Conservation (phyloP, 2,888 invertebrate genomes). For the Amitus sp. region DNA sequence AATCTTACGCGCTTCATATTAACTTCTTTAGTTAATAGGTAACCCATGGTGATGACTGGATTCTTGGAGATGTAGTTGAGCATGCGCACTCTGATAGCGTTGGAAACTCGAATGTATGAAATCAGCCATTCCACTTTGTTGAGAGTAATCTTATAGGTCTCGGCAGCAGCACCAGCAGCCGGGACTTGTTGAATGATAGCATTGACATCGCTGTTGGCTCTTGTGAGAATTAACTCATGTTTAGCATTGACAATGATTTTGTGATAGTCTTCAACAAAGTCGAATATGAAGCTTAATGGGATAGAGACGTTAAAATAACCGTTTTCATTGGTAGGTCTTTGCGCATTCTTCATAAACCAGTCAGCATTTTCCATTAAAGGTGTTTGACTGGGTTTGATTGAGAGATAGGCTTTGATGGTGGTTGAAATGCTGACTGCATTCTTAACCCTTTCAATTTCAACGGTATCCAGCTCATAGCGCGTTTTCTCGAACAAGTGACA, state of each 20-base stretch:
- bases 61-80: conserved; percentile 11
- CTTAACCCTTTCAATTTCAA: conserved; percentile 52
- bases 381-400: no score
- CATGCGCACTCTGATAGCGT: conserved; percentile 4
- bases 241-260: neutral
- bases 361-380: no score
- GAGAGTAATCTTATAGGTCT: neutral
- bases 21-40: no score
- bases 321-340: no score
- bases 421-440: conserved; percentile 55
- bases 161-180: no score
- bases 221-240: neutral
- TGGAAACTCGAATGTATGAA: neutral
- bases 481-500: conserved; percentile 54
- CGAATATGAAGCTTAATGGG: conserved; percentile 52
- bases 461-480: conserved; percentile 55
- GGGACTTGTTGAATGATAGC: no score
- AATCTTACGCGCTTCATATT: no score
- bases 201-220: neutral
- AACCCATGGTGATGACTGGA: conserved; percentile 6
- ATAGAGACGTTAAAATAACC: conserved; percentile 51
- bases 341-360: no score
- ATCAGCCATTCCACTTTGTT: conserved; percentile 15
- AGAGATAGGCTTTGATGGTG: conserved; percentile 55
- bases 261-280: conserved; percentile 31